A percentile compares a stretch with the other conserved stretches of the same genome.
These are phyloP conservation scores for Aegypius monachus DNA, from an alignment of 2,113 vertebrate genomes.

Conservation along the genomic window DNA sequence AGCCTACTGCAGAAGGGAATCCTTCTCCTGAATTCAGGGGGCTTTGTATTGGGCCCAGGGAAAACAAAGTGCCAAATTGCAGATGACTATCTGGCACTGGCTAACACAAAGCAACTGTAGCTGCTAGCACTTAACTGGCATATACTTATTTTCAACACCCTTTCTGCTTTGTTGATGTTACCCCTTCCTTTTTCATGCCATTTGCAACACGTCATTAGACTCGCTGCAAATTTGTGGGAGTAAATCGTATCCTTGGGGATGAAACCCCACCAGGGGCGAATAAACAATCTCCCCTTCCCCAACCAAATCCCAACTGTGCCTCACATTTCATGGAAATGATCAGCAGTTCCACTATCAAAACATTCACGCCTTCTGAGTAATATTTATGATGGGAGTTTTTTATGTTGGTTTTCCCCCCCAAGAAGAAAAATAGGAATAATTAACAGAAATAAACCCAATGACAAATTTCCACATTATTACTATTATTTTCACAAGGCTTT, in stretches of 20 bases:
- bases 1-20: not conserved
- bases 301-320: conserved; percentile 21
- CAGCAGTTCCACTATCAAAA: conserved; percentile 52
- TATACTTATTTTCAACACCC: conserved; percentile 8
- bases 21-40: not conserved
- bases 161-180: conserved; percentile 22
- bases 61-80: not conserved
- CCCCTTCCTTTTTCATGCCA: not conserved
- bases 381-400: conserved; percentile 63
- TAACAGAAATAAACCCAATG: conserved; percentile 43
- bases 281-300: conserved; percentile 32
- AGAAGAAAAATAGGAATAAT: conserved; percentile 40
- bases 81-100: not conserved
- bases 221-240: not conserved
- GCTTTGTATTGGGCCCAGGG: not conserved
- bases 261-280: conserved; percentile 44
- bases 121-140: not conserved
- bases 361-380: conserved; percentile 61
- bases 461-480: conserved; percentile 49
- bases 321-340: conserved; percentile 63
- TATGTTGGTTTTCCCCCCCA: not conserved
- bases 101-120: not conserved
- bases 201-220: conserved; percentile 2
- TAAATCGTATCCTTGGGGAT: conserved; percentile 23
- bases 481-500: conserved; percentile 49